Evolutionary conservation across 2,113 vertebrate genomes (phyloP).

Genomic region (Glaucidium brasilianum): DNA sequence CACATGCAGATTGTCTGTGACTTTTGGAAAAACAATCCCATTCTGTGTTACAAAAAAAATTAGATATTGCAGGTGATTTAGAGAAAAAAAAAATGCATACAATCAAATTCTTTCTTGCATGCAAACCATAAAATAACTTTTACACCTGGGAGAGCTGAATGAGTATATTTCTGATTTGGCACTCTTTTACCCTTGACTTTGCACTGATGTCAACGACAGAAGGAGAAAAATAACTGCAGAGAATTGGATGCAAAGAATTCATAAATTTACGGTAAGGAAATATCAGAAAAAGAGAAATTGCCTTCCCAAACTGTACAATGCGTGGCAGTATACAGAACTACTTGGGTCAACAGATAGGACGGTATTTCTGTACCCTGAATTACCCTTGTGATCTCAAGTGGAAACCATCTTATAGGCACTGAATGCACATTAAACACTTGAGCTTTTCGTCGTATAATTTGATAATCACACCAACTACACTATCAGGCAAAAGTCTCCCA

Average conservation of each 20-base stretch:
- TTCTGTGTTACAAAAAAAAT: background rate
- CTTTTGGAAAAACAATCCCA: background rate
- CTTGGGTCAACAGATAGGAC: constrained; percentile 44
- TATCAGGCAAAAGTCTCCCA: constrained; percentile 65
- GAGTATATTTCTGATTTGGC: background rate
- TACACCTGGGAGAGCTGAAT: constrained; percentile 45
- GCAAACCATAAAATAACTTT: constrained; percentile 51
- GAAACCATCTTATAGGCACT: constrained; percentile 30
- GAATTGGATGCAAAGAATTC: background rate
- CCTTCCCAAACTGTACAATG: background rate
- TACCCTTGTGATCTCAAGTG: constrained; percentile 44
- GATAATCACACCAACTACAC: constrained; percentile 58
- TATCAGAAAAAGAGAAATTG: background rate
- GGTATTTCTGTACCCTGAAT: background rate
- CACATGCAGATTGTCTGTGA: background rate
- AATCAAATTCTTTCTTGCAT: constrained; percentile 36
- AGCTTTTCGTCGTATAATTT: constrained; percentile 33
- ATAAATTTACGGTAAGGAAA: background rate
- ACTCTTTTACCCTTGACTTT: constrained; percentile 56
- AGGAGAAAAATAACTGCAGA: constrained; percentile 21
- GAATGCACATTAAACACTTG: constrained; percentile 17
- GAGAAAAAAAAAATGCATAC: background rate
- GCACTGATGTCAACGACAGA: constrained; percentile 16
- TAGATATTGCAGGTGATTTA: background rate
- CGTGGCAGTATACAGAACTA: background rate